phyloP scores from a whole-genome alignment of 2,113 vertebrate genomes.

The Lanius ludovicianus region DNA sequence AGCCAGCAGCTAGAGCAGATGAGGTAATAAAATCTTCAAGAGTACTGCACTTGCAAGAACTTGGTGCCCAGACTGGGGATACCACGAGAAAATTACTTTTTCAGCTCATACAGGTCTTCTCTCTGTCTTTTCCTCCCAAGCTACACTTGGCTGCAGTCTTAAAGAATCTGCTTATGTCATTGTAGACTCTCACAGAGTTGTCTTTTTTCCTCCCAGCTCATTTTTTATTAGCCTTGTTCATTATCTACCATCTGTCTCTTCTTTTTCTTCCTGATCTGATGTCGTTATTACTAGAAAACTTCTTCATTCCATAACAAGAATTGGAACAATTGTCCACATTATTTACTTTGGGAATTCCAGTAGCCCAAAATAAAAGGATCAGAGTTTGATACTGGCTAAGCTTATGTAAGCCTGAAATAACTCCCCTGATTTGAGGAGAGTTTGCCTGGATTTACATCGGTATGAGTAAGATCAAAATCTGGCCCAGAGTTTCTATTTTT shows the following conservation, averaged over 20 bases:
- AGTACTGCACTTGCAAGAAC: background rate
- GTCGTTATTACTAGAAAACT: background rate
- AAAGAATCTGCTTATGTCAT: background rate
- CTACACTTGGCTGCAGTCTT: background rate
- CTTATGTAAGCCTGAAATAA: background rate
- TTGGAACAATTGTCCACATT: conserved; percentile 11
- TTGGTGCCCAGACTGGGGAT: background rate
- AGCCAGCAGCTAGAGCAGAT: background rate
- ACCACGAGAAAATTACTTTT: background rate
- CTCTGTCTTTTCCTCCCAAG: background rate
- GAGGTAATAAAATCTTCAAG: background rate
- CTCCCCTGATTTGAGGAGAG: background rate
- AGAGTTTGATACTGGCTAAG: background rate
- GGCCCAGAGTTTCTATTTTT: background rate
- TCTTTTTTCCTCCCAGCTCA: background rate
- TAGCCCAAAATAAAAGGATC: conserved; percentile 11
- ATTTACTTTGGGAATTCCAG: conserved; percentile 32
- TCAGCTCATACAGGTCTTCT: background rate
- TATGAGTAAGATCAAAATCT: conserved; percentile 13
- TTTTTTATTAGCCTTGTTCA: background rate
- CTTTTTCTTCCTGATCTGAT: background rate
- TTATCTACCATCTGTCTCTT: background rate
- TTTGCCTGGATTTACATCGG: conserved; percentile 1
- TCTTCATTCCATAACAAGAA: background rate
- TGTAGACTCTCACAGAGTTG: background rate